phyloP scores from a whole-genome alignment of 2,888 invertebrate genomes.

The Drosophila hamatofila region DNA sequence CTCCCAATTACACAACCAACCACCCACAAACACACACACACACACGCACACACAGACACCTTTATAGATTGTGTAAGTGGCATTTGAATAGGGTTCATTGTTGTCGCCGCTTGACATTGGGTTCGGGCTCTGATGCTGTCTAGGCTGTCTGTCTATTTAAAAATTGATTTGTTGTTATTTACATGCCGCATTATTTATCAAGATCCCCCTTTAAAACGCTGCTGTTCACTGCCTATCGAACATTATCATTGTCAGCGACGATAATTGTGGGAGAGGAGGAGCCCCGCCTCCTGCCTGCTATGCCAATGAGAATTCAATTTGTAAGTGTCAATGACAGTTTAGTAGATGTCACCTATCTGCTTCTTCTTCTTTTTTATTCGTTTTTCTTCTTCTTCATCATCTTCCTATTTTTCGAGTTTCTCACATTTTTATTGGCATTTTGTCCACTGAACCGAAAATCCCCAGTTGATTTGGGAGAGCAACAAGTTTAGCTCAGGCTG shows the following conservation, averaged over 20 bases:
- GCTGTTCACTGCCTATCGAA: constrained; percentile 36
- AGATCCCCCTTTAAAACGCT: constrained; percentile 41
- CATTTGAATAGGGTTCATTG: constrained; percentile 74
- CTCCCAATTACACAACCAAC: constrained; percentile 5
- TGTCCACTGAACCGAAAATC: constrained; percentile 71
- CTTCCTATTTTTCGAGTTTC: constrained; percentile 15
- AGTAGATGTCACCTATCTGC: constrained; percentile 41
- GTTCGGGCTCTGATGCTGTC: constrained; percentile 20
- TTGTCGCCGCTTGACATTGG: constrained; percentile 40
- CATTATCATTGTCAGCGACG: constrained; percentile 46
- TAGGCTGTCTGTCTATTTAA: constrained; percentile 66
- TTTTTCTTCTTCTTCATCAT: background rate
- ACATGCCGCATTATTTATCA: constrained; percentile 77
- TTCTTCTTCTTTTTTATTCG: constrained; percentile 16
- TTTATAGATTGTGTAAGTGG: constrained; percentile 28
- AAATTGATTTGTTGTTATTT: constrained; percentile 81
- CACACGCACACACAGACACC: background rate
- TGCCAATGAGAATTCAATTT: constrained; percentile 71
- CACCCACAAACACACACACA: background rate
- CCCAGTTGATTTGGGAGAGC: constrained; percentile 71
- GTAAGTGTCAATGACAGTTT: constrained; percentile 77
- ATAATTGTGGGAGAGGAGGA: constrained; percentile 50
- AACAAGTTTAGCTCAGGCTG: constrained; percentile 57
- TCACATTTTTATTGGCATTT: constrained; percentile 65
- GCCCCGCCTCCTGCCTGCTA: background rate